Conservation (phyloP, 2,113 vertebrate species). For the Triplophysa tibetana region DNA sequence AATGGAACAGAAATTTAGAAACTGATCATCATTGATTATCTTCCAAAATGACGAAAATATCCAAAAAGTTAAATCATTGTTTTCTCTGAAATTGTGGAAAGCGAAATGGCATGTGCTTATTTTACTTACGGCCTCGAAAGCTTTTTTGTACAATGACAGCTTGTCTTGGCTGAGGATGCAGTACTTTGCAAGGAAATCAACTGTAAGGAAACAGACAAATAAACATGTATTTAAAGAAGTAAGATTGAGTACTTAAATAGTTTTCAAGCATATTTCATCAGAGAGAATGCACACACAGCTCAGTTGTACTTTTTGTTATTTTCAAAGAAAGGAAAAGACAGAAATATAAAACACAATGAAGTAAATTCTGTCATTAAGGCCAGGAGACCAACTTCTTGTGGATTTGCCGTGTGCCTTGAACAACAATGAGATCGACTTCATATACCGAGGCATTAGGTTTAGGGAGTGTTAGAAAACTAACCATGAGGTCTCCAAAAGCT, state of each 20-base stretch:
- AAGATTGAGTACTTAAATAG: no score
- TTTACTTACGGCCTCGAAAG: slow-evolving; percentile 91
- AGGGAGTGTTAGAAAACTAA: slow-evolving; percentile 1
- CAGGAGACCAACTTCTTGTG: neutral
- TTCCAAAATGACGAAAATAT: no score
- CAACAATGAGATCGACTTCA: slow-evolving; percentile 9
- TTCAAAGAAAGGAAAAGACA: no score
- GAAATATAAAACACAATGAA: no score
- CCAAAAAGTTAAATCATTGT: neutral
- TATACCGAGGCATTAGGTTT: slow-evolving; percentile 1
- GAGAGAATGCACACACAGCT: no score
- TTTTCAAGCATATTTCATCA: no score
- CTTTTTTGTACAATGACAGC: slow-evolving; percentile 86
- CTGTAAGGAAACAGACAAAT: slow-evolving; percentile 71
- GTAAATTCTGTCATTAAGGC: neutral
- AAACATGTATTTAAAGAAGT: slow-evolving; percentile 32
- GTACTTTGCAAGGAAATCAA: slow-evolving; percentile 92
- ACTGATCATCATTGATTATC: neutral
- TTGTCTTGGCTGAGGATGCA: slow-evolving; percentile 90
- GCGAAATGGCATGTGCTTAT: slow-evolving; percentile 54
- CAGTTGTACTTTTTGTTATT: no score
- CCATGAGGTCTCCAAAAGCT: neutral
- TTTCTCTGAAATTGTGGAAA: neutral
- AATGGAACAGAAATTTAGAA: slow-evolving; percentile 7
- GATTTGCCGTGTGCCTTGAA: neutral